phyloP scores from a whole-genome alignment of 2,797 vertebrate genomes.

The Hozukius guyotensis region DNA sequence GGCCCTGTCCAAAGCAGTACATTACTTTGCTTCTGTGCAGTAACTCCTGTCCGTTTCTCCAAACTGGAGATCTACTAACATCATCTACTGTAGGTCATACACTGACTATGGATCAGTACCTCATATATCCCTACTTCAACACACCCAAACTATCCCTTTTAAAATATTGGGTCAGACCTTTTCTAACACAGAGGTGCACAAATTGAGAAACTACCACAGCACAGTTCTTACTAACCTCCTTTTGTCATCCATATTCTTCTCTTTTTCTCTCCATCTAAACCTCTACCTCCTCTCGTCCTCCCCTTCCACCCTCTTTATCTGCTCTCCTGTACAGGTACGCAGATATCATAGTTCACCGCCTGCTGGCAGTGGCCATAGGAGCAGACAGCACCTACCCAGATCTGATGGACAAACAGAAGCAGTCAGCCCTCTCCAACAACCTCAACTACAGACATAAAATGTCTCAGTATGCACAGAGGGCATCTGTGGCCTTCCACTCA shows the following conservation, averaged over 20 bases:
- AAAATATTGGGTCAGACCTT: background rate
- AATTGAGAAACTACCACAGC: background rate
- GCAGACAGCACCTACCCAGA: constrained; percentile 95
- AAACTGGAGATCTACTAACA: too few relatives aligned
- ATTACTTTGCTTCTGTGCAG: too few relatives aligned
- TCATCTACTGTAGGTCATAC: too few relatives aligned
- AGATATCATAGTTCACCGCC: constrained; percentile 95
- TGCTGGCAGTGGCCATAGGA: constrained; percentile 92
- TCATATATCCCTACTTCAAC: too few relatives aligned
- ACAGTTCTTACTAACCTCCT: background rate
- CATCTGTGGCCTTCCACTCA: constrained; percentile 96
- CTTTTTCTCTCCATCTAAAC: background rate
- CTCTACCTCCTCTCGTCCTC: background rate
- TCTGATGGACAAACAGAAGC: constrained; percentile 95
- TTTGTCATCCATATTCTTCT: background rate
- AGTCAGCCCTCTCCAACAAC: constrained; percentile 92
- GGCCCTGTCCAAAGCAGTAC: too few relatives aligned
- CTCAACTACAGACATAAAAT: constrained; percentile 99
- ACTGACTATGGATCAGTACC: too few relatives aligned
- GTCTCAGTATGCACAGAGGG: constrained; percentile 96
- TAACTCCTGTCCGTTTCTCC: too few relatives aligned
- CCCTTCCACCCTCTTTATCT: background rate
- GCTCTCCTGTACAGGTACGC: constrained; percentile 84
- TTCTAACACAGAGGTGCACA: background rate
- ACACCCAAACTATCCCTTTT: too few relatives aligned